Conservation (phyloP, 2,797 vertebrate genomes). For the Oophaga sylvatica region DNA sequence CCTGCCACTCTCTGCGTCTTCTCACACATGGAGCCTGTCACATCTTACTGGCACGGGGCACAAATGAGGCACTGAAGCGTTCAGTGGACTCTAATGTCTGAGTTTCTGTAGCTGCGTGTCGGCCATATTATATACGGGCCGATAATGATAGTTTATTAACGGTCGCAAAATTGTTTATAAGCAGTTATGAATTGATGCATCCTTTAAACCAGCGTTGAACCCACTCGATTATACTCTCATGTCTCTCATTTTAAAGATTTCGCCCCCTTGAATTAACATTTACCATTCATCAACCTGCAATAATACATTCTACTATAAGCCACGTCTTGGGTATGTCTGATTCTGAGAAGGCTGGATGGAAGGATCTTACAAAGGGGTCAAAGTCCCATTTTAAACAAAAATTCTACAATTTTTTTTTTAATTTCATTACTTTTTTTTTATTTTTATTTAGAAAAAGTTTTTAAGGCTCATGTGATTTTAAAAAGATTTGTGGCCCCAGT, state of each 20-base stretch:
- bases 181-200: too few species aligned
- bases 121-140: too few species aligned
- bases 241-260: neutral
- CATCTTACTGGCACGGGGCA: neutral
- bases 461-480: too few species aligned
- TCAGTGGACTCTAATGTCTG: neutral
- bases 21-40: constrained; percentile 9
- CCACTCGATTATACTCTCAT: too few species aligned
- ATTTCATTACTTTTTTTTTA: too few species aligned
- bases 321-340: neutral
- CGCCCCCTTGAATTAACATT: neutral
- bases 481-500: too few species aligned
- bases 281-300: neutral
- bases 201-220: neutral
- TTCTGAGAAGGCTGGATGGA: neutral
- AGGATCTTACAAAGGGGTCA: neutral
- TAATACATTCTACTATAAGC: neutral
- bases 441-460: too few species aligned
- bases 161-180: neutral
- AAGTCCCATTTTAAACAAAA: too few species aligned
- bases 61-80: neutral
- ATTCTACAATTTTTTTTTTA: too few species aligned
- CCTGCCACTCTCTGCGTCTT: neutral
- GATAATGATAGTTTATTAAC: neutral
- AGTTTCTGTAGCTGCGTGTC: neutral